Conservation (phyloP, 2,888 invertebrate genomes). For the Ichneumoninae sp. region DNA sequence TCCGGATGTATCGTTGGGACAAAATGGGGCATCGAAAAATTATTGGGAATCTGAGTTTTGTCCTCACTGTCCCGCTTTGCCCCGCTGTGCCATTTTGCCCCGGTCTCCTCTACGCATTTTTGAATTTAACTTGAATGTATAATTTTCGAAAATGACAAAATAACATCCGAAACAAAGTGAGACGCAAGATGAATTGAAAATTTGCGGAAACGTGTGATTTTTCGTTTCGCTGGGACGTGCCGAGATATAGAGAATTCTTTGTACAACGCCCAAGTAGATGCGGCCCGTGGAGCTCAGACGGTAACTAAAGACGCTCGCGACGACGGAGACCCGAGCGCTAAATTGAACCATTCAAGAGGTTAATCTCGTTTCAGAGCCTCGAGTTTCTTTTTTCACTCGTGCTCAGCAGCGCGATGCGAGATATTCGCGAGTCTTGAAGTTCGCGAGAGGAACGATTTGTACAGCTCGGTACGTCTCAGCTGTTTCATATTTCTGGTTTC, state of each 20-base stretch:
- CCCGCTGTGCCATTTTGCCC: too few relatives aligned
- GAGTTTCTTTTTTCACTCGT: constrained; percentile 44
- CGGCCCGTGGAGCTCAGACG: constrained; percentile 58
- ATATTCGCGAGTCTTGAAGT: constrained; percentile 35
- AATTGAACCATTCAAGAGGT: constrained; percentile 68
- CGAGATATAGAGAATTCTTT: constrained; percentile 9
- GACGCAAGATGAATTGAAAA: neutral
- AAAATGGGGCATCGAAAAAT: too few relatives aligned
- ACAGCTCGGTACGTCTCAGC: neutral
- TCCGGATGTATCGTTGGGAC: too few relatives aligned
- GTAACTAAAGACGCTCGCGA: constrained; percentile 61
- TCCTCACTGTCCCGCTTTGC: too few relatives aligned
- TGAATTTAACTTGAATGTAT: neutral
- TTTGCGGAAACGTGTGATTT: neutral
- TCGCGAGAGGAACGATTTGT: constrained; percentile 7
- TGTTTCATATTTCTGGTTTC: neutral
- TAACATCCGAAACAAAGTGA: neutral
- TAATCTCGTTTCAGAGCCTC: constrained; percentile 61
- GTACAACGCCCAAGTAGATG: constrained; percentile 33
- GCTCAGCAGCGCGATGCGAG: constrained; percentile 25
- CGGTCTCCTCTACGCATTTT: neutral
- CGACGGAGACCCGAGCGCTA: constrained; percentile 59
- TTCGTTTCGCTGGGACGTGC: neutral
- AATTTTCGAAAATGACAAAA: neutral
- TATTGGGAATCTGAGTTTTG: too few relatives aligned